Base-by-base conservation (phyloP, 2,113 vertebrate genomes). In the Lucifuga dentata region DNA sequence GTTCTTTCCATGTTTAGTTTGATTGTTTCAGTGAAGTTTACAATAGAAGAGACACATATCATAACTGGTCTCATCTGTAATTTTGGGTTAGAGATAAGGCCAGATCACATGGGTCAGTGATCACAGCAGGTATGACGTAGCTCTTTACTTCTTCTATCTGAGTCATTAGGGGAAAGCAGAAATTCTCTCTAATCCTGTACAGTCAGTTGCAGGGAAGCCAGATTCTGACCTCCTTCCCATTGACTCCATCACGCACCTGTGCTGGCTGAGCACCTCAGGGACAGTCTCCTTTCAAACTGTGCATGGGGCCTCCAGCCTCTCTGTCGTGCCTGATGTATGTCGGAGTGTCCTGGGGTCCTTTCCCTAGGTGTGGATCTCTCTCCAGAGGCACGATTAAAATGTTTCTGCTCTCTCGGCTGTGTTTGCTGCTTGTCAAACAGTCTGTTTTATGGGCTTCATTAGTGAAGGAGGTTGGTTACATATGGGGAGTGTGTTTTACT, bases 361-460 rank as follows among this genome's bases (percentile, higher is more conserved):
- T 78, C 86, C 69, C 72, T 12, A 76, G 78, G 76, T 61, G 76
- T 68, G 43, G 68, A 64, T 81, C 78, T 82, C 71, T 74, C 90
- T 84, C 88, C 77, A 44, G 91, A 73, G 92, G 82, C 81, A 61
- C 83, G 88, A 92, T 91, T 91, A 91, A 81, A 90, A 76, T 52
- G n/a, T 7, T 70, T 80, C 84, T 55, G 81, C 61, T 40, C 88
- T 74, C 89, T 90, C 88, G 89, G 89, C 89, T 89, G 90, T 86
- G 88, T 90, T 91, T 78, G 78, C 88, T 10, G 87, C 84, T 83
- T 89, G 90, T 92, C 90, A 89, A 83, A 87, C 81, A 71, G 66
- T 59, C 90, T 88, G 83, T 50, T 93, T 92, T 93, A 92, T 89
- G 88, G 83, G 77, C 84, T 88, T 92, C 91, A 92, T 92, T 91